These are phyloP conservation scores for Caradrina kadenii DNA, from an alignment of 2,888 invertebrate species.

Conservation along the genomic window DNA sequence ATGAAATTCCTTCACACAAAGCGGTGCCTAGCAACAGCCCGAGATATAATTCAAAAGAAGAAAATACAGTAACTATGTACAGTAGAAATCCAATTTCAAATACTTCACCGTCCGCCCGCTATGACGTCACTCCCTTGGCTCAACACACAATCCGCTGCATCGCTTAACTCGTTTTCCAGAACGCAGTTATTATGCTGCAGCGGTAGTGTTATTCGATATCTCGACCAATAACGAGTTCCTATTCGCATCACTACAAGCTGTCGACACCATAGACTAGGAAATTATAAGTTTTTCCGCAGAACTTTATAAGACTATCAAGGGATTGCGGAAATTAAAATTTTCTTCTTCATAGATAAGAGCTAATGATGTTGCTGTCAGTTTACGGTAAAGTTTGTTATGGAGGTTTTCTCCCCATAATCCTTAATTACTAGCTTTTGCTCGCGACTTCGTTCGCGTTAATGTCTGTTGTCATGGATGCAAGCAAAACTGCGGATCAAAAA, in stretches of 20 bases:
- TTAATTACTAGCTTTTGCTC: not conserved
- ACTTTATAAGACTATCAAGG: slow-evolving; percentile 37
- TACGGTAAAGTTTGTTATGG: slow-evolving; percentile 1
- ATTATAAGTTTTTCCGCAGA: slow-evolving; percentile 55
- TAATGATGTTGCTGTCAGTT: slow-evolving; percentile 30
- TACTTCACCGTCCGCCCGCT: slow-evolving; percentile 35
- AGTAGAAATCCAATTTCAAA: slow-evolving; percentile 55
- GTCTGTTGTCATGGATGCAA: not conserved
- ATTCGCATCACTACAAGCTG: slow-evolving; percentile 63
- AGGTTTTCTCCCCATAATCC: not conserved
- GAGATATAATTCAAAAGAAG: slow-evolving; percentile 25
- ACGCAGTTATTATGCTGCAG: slow-evolving; percentile 52
- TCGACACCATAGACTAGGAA: slow-evolving; percentile 51
- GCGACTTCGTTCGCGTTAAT: not conserved
- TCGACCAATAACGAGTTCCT: slow-evolving; percentile 61
- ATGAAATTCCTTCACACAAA: slow-evolving; percentile 15
- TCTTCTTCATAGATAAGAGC: slow-evolving; percentile 4
- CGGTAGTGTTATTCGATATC: slow-evolving; percentile 62
- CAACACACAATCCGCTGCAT: slow-evolving; percentile 46
- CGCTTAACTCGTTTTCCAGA: slow-evolving; percentile 44
- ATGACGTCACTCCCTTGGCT: slow-evolving; percentile 48
- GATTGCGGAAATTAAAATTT: slow-evolving; percentile 49
- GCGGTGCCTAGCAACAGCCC: slow-evolving; percentile 1
- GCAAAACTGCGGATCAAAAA: not conserved
- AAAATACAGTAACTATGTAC: slow-evolving; percentile 51